These are phyloP conservation scores for Fopius arisanus DNA, from an alignment of 1,140 invertebrate genomes.

Conservation along the genomic window DNA sequence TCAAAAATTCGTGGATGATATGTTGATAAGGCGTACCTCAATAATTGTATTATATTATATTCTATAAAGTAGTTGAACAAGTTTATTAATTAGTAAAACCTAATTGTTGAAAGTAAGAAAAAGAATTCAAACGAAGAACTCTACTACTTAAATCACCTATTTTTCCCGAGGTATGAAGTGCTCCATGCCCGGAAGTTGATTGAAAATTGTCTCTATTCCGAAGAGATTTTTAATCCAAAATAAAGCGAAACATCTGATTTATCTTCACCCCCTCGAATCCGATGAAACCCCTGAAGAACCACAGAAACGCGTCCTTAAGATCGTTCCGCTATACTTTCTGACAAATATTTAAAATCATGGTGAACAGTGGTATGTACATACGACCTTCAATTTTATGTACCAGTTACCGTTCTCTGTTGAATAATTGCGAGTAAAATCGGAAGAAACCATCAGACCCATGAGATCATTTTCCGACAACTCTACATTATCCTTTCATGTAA, in stretches of 20 bases:
- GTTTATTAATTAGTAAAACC: no score
- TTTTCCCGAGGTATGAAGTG: no score
- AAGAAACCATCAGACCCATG: slow-evolving; percentile 4
- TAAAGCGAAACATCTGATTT: background rate
- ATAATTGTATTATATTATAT: no score
- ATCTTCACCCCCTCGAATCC: background rate
- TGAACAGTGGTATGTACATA: slow-evolving; percentile 44
- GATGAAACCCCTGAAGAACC: background rate
- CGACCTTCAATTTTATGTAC: slow-evolving; percentile 44
- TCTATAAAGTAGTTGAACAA: no score
- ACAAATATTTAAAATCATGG: slow-evolving; percentile 41
- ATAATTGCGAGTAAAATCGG: slow-evolving; percentile 34
- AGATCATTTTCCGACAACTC: slow-evolving; percentile 37
- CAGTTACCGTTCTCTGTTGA: slow-evolving; percentile 46
- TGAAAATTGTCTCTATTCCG: no score
- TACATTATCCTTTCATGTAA: slow-evolving; percentile 39
- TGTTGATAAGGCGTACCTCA: no score
- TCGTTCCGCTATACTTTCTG: slow-evolving; percentile 36
- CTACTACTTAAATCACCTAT: no score
- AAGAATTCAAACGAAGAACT: no score
- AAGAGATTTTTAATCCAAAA: background rate
- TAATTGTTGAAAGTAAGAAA: no score
- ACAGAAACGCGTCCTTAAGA: background rate
- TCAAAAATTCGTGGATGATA: no score
- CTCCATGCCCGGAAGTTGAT: no score